Percentiles rank a stretch among this genome's conserved stretches.
phyloP scores from a whole-genome alignment of 2,888 invertebrate genomes.

The Protonemura montana region DNA sequence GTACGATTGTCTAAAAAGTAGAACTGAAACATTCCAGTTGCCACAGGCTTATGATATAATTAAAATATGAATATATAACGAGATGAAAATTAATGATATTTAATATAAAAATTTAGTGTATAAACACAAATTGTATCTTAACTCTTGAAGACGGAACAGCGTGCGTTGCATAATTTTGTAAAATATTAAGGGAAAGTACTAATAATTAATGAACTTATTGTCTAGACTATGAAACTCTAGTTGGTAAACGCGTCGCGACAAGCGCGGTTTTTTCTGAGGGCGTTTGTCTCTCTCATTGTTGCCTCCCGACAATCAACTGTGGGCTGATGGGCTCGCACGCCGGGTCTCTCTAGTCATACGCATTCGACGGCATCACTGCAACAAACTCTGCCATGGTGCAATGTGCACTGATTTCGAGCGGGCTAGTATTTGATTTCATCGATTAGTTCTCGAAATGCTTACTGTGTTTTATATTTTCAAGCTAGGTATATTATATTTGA shows the following conservation, averaged over 20 bases:
- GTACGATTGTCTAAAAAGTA: constrained; percentile 7
- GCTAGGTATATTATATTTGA: background rate
- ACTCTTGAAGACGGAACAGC: background rate
- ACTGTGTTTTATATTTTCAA: background rate
- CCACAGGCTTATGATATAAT: background rate
- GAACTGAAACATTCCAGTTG: constrained; percentile 12
- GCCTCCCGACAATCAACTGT: constrained; percentile 55
- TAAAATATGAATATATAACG: background rate
- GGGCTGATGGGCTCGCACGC: constrained; percentile 16
- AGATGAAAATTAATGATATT: background rate
- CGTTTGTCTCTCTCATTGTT: constrained; percentile 50
- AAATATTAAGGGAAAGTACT: constrained; percentile 2
- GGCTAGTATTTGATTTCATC: background rate
- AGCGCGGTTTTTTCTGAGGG: background rate
- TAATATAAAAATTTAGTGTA: constrained; percentile 3
- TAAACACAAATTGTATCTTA: background rate
- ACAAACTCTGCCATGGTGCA: background rate
- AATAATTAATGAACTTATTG: constrained; percentile 26
- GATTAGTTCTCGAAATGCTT: background rate
- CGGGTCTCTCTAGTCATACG: constrained; percentile 46
- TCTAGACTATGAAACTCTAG: constrained; percentile 19
- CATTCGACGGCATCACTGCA: background rate
- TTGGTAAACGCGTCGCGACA: background rate
- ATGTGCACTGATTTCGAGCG: background rate
- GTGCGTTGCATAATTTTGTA: constrained; percentile 31